Conservation (phyloP, 2,888 invertebrate genomes). For the Brassicogethes aeneus region DNA sequence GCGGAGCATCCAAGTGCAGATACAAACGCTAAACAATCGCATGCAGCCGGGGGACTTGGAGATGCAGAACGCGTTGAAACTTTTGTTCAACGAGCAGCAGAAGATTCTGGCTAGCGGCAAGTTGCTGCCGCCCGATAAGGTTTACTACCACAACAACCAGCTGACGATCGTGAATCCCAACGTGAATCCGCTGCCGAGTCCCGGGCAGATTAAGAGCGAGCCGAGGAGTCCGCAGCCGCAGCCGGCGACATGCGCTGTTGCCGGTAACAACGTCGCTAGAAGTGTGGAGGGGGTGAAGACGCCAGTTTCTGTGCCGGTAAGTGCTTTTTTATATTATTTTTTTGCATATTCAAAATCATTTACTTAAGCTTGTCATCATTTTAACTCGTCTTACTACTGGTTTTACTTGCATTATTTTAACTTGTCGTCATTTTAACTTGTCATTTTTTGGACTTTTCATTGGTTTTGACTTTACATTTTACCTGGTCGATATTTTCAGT, state of each 20-base stretch:
- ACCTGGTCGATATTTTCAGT: too few species aligned
- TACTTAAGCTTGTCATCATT: too few species aligned
- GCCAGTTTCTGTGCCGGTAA: conserved; percentile 1
- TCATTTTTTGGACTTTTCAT: too few species aligned
- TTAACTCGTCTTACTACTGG: too few species aligned
- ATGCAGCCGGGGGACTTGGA: conserved; percentile 39
- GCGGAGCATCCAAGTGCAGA: conserved; percentile 58
- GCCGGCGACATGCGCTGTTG: conserved; percentile 1
- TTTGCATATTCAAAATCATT: too few species aligned
- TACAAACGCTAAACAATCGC: conserved; percentile 52
- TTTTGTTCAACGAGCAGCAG: conserved; percentile 57
- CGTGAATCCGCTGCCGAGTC: conserved; percentile 26
- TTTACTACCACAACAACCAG: conserved; percentile 44
- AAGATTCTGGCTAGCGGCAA: conserved; percentile 65
- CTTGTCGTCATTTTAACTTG: too few species aligned
- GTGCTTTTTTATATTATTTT: too few species aligned
- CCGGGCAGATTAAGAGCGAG: conserved; percentile 22
- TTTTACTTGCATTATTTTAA: too few species aligned
- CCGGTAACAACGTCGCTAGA: neutral
- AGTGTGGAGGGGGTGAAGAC: neutral
- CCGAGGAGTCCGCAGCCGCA: conserved; percentile 17
- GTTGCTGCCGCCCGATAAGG: conserved; percentile 49
- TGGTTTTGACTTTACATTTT: too few species aligned
- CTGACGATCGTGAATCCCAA: conserved; percentile 39
- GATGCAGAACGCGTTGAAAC: conserved; percentile 34